Conservation (phyloP, 2,113 vertebrate genomes). For the Ariopsis seemanni region DNA sequence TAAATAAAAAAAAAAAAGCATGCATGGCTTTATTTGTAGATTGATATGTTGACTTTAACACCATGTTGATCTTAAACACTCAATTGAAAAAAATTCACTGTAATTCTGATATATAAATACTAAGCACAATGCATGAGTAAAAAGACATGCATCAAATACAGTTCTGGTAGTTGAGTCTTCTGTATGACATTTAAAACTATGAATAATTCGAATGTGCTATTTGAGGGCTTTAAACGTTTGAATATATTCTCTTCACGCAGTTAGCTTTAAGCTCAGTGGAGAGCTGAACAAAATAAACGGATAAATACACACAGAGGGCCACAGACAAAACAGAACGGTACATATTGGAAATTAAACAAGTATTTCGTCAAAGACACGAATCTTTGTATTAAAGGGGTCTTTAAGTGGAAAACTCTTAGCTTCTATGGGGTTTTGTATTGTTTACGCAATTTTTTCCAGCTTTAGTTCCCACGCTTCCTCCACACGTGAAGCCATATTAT, state of each 20-base stretch:
- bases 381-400: neutral
- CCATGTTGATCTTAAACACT: neutral
- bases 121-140: neutral
- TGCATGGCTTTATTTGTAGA: constrained; percentile 25
- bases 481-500: constrained; percentile 1
- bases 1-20: neutral
- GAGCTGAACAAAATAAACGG: neutral
- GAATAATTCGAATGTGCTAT: neutral
- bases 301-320: neutral
- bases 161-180: neutral
- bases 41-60: neutral
- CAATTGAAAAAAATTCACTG: neutral
- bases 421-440: neutral
- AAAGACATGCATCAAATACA: neutral
- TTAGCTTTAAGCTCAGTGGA: neutral
- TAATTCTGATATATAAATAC: constrained; percentile 8
- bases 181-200: neutral
- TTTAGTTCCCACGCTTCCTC: constrained; percentile 7
- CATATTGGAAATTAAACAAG: neutral
- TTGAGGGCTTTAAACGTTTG: neutral
- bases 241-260: neutral
- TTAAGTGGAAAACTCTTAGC: neutral
- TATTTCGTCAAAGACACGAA: neutral
- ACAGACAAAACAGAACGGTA: neutral
- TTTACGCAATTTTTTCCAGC: neutral